Conservation (phyloP, 2,888 invertebrate genomes). For the Hirtodrosophila confusa region DNA sequence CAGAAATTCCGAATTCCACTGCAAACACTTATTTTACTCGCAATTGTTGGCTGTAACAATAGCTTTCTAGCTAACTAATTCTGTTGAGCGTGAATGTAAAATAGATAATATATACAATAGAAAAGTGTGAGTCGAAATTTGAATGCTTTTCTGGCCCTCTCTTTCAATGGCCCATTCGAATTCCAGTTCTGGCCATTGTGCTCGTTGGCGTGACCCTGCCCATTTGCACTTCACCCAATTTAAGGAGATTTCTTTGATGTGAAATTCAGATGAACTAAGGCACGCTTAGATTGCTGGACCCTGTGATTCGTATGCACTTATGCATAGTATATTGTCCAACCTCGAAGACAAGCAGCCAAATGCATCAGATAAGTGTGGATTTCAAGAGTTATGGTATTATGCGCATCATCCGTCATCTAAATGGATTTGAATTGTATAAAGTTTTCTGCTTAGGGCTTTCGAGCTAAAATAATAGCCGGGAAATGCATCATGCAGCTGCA, state of each 20-base stretch:
- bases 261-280: neutral
- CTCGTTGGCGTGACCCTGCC: slow-evolving; percentile 27
- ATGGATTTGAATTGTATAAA: slow-evolving; percentile 14
- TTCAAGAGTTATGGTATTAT: slow-evolving; percentile 11
- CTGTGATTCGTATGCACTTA: neutral
- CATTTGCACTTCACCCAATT: slow-evolving; percentile 44
- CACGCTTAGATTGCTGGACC: slow-evolving; percentile 10
- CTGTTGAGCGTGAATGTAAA: neutral
- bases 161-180: slow-evolving; percentile 3
- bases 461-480: slow-evolving; percentile 12
- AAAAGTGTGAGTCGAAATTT: too few relatives aligned
- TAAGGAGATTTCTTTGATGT: slow-evolving; percentile 5
- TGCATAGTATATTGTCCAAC: neutral
- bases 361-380: slow-evolving; percentile 6
- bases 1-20: too few relatives aligned
- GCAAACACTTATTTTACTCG: slow-evolving; percentile 7
- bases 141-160: neutral
- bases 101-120: too few relatives aligned
- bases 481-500: slow-evolving; percentile 22
- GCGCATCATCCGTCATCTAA: slow-evolving; percentile 20
- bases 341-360: neutral
- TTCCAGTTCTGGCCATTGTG: slow-evolving; percentile 26
- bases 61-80: neutral
- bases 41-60: slow-evolving; percentile 34
- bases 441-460: slow-evolving; percentile 8